A percentile compares a stretch with the other conserved stretches of the same genome.
phyloP scores from a whole-genome alignment of 2,888 invertebrate genomes.

The Nephrocerus scutellatus region DNA sequence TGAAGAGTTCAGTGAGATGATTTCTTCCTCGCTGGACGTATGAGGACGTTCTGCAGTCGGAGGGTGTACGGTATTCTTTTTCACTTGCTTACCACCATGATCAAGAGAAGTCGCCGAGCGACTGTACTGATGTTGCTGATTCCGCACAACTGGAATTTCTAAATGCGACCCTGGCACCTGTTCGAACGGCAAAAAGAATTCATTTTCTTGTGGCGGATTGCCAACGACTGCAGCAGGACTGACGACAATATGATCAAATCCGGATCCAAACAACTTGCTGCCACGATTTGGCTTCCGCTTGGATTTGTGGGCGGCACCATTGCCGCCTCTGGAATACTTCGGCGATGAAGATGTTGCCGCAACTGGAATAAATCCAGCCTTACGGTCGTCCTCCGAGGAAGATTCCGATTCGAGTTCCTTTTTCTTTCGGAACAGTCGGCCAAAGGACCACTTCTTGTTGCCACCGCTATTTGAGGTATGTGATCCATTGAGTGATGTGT shows the following conservation, averaged over 20 bases:
- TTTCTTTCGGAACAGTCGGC: slow-evolving; percentile 69
- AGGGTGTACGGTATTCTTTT: no score
- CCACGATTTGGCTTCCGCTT: slow-evolving; percentile 51
- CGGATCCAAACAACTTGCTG: slow-evolving; percentile 51
- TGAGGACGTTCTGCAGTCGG: no score
- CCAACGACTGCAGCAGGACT: slow-evolving; percentile 30
- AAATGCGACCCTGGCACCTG: slow-evolving; percentile 25
- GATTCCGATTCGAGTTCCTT: slow-evolving; percentile 50
- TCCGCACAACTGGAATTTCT: slow-evolving; percentile 21
- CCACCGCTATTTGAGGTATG: slow-evolving; percentile 30
- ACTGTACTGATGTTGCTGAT: slow-evolving; percentile 26
- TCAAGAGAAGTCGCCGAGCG: slow-evolving; percentile 37
- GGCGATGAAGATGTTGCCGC: no score
- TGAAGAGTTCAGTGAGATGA: slow-evolving; percentile 60
- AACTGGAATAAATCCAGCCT: slow-evolving; percentile 44
- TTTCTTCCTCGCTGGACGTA: slow-evolving; percentile 42
- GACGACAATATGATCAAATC: slow-evolving; percentile 61
- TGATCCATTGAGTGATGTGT: slow-evolving; percentile 38
- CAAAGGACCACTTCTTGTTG: slow-evolving; percentile 70
- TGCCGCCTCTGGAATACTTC: slow-evolving; percentile 38
- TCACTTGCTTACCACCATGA: slow-evolving; percentile 26
- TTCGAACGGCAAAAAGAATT: slow-evolving; percentile 44
- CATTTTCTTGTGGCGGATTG: slow-evolving; percentile 34
- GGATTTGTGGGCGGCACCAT: no score
- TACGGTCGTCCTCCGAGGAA: slow-evolving; percentile 47